Evolutionary conservation across 2,888 invertebrate species (phyloP).

Genomic region (Ditula angustiorana): DNA sequence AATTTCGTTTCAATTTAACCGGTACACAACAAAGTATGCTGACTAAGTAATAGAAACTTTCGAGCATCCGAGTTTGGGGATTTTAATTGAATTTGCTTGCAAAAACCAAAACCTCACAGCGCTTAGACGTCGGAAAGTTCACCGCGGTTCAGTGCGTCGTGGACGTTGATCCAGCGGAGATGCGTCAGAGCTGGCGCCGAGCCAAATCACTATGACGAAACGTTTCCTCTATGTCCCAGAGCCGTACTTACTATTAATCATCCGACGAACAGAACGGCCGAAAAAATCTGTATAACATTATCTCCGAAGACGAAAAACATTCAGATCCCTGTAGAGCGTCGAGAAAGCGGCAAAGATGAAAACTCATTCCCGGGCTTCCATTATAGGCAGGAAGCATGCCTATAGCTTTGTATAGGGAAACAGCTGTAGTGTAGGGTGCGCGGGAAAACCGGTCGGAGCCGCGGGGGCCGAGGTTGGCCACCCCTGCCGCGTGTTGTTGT

Average conservation of each 20-base stretch:
- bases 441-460: constrained; percentile 65
- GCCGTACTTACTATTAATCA: constrained; percentile 32
- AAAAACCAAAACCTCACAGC: constrained; percentile 33
- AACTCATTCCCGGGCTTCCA: constrained; percentile 61
- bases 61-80: not conserved
- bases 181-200: constrained; percentile 57
- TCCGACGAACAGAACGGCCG: constrained; percentile 13
- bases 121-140: constrained; percentile 57
- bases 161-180: constrained; percentile 37
- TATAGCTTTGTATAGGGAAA: constrained; percentile 65
- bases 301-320: constrained; percentile 17
- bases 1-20: not conserved
- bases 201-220: constrained; percentile 67
- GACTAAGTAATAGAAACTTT: not conserved
- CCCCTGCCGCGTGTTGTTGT: constrained; percentile 67
- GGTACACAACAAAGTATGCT: not conserved
- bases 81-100: not conserved
- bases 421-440: constrained; percentile 68
- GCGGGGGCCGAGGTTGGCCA: constrained; percentile 55
- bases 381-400: constrained; percentile 59
- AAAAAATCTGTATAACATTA: constrained; percentile 26
- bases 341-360: constrained; percentile 59
- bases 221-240: constrained; percentile 45
- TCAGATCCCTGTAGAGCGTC: constrained; percentile 41
- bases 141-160: constrained; percentile 54